A percentile compares a stretch with the other conserved stretches of the same genome.
Evolutionary conservation across 2,113 vertebrate genomes (phyloP).

Genomic region (Pseudonaja textilis): DNA sequence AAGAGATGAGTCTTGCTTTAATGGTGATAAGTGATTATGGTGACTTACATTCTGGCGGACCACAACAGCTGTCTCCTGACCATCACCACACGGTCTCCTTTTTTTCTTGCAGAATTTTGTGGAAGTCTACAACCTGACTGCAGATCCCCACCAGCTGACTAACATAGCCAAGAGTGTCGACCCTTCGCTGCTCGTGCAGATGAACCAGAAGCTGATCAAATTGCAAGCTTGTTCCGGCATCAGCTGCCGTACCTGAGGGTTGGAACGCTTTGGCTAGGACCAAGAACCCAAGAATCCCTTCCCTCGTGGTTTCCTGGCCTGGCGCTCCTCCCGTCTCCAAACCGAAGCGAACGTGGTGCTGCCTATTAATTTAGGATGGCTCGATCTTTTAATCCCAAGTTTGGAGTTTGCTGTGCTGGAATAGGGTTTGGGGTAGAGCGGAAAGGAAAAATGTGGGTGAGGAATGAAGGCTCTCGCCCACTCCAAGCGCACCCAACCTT

Average conservation of each 20-base stretch:
- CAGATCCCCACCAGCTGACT: slow-evolving; percentile 78
- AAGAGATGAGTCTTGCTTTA: too few species aligned
- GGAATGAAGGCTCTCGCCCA: neutral
- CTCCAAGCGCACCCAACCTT: neutral
- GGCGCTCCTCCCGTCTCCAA: neutral
- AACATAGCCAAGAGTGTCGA: slow-evolving; percentile 79
- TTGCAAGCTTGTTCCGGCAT: slow-evolving; percentile 78
- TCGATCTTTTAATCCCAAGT: neutral
- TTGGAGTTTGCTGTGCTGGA: neutral
- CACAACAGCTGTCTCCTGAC: too few species aligned
- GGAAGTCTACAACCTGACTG: slow-evolving; percentile 82
- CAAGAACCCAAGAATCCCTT: too few species aligned
- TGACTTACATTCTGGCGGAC: too few species aligned
- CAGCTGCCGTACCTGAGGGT: slow-evolving; percentile 71
- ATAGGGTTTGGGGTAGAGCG: too few species aligned
- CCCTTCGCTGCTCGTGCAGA: slow-evolving; percentile 79
- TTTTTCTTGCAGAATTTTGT: slow-evolving; percentile 73
- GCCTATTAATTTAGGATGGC: neutral
- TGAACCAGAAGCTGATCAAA: slow-evolving; percentile 85
- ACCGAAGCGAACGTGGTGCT: neutral
- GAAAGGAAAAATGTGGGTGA: neutral
- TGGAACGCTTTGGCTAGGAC: neutral
- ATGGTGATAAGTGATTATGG: too few species aligned
- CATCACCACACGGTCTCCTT: too few species aligned
- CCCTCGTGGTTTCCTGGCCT: neutral